phyloP scores from a whole-genome alignment of 2,888 invertebrate genomes.

The Erebia palarica region DNA sequence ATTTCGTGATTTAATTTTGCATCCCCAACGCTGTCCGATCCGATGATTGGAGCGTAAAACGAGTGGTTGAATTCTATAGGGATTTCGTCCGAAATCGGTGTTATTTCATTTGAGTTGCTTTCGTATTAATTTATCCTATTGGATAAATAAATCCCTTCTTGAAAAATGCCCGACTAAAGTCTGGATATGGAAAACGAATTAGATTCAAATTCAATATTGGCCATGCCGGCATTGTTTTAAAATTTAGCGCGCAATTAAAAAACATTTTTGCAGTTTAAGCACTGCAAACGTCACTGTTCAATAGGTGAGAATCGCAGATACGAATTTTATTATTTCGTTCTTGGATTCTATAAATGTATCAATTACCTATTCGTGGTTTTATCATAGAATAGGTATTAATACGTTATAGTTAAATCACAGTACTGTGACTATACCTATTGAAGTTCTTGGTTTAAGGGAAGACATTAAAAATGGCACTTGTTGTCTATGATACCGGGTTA shows the following conservation, averaged over 20 bases:
- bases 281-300: background rate
- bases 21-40: conserved; percentile 13
- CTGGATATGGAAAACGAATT: conserved; percentile 25
- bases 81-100: conserved; percentile 27
- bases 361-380: too few species aligned
- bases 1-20: conserved; percentile 20
- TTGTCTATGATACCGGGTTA: too few species aligned
- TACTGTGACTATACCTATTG: too few species aligned
- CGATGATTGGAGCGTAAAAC: conserved; percentile 23
- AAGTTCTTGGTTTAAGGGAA: too few species aligned
- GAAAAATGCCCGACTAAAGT: conserved; percentile 9
- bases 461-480: too few species aligned
- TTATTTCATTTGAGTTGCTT: conserved; percentile 30
- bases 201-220: conserved; percentile 23
- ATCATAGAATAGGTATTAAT: too few species aligned
- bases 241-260: conserved; percentile 8
- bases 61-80: conserved; percentile 23
- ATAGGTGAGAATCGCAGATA: background rate
- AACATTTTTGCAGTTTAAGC: background rate
- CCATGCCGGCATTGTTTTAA: conserved; percentile 18
- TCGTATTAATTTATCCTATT: conserved; percentile 25
- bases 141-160: background rate
- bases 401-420: too few species aligned
- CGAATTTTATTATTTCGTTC: background rate
- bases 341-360: too few species aligned